A percentile compares a stretch with the other conserved stretches of the same genome.
phyloP scores from a whole-genome alignment of 2,888 invertebrate genomes.

The Callimorpha dominula region DNA sequence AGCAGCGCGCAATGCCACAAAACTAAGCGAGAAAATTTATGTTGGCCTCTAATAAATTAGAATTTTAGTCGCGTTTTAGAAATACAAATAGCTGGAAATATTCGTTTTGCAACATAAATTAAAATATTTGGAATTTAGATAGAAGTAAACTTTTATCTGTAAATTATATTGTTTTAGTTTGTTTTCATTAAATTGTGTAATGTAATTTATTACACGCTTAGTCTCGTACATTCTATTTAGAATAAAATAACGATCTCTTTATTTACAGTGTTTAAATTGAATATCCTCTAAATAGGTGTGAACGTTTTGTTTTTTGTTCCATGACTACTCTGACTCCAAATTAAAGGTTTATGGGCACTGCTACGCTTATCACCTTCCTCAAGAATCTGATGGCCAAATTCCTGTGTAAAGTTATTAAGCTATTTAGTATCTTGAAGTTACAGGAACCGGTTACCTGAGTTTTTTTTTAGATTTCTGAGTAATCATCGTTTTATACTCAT shows the following conservation, averaged over 20 bases:
- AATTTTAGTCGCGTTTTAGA: slow-evolving; percentile 45
- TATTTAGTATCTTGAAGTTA: too few relatives aligned
- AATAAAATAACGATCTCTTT: neutral
- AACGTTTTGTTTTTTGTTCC: neutral
- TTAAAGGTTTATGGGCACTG: neutral
- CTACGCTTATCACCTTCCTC: neutral
- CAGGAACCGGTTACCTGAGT: too few relatives aligned
- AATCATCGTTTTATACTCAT: neutral
- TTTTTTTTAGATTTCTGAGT: neutral
- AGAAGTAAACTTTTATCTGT: neutral
- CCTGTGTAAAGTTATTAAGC: too few relatives aligned
- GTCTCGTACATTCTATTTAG: neutral
- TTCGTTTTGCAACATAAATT: slow-evolving; percentile 7
- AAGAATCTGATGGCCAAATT: too few relatives aligned
- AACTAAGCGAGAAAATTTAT: slow-evolving; percentile 62
- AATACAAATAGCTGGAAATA: slow-evolving; percentile 13
- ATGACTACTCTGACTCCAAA: neutral
- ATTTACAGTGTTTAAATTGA: neutral
- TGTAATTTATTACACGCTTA: neutral
- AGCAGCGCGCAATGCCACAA: slow-evolving; percentile 56
- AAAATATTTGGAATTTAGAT: neutral
- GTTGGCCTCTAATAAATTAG: slow-evolving; percentile 48
- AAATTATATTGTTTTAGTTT: neutral
- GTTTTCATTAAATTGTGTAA: neutral
- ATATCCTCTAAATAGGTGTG: neutral